Base-by-base conservation (phyloP, 2,888 invertebrate genomes). In the Pristionchus exspectatus region DNA sequence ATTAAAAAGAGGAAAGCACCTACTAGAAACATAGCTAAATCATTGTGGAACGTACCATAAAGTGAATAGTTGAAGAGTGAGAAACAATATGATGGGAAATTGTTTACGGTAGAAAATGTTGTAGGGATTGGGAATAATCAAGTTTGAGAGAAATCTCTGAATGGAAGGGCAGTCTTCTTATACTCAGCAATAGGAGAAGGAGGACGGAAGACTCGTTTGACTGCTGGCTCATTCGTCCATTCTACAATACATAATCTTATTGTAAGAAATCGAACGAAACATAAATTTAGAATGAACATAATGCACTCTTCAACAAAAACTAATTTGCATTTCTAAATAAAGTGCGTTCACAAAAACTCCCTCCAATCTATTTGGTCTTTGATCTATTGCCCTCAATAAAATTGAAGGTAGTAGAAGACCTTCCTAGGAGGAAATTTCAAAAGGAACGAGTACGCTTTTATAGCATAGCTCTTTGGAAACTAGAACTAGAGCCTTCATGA, bases 191-290 rank as follows among this genome's bases (percentile, higher is more conserved):
- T 27, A 38, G 89, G 89, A 7, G 89, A 89, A 27, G 89, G 89
- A 38, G 89, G 89, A 30, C 89, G 89, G 83, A 89, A 89, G 59
- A 69, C 83, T 30, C 81, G 81, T 27, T 83, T 59, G 66, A 89
- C 66, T 50, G 66, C 89, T 21, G 89, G 89, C 44, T 89, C 89
- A 59, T n/a, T n/a, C 38, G 63, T 89, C 89, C 89, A 89, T 38
- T 89, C 81, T 88, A 27, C n/a, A 81, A 44, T 10, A 69, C 24
- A 1, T n/a, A 5, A n/a, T 69, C 24, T 59, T 59, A 21, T 50
- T 50, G 7, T 50, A 50, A 50, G 44, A 50, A 10, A 50, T 50
- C 44, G 21, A 24, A 77, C 27, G 21, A 77, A 77, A 50, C 30
- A 44, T 77, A 33, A 27, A 72, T 30, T 27, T 72, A 27, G 30